Percentiles rank a stretch among this genome's conserved stretches.
Conservation (phyloP, 2,113 vertebrate genomes). For the Crotalus viridis region DNA sequence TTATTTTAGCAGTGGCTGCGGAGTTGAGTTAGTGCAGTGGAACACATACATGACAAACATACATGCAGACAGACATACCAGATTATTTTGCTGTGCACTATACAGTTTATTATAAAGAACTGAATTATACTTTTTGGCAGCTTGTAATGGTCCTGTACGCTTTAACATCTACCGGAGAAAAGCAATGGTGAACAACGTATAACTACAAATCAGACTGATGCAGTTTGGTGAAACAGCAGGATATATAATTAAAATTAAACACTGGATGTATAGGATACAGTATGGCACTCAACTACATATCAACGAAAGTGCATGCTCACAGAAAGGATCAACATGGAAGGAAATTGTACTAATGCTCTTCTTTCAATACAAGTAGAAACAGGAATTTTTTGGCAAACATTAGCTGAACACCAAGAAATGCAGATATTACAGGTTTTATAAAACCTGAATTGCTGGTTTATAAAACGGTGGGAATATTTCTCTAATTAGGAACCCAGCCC, state of each 20-base stretch:
- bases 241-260: not conserved
- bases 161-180: not conserved
- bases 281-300: not conserved
- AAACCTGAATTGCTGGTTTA: not conserved
- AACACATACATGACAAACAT: not conserved
- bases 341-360: not conserved
- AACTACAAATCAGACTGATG: not conserved
- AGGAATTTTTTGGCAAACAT: constrained; percentile 9
- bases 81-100: not conserved
- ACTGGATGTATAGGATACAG: not conserved
- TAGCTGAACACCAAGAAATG: constrained; percentile 12
- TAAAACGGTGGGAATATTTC: not conserved
- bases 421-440: constrained; percentile 15
- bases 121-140: not conserved
- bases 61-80: not conserved
- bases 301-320: not conserved
- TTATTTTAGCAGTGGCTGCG: not conserved
- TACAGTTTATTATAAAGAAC: not conserved
- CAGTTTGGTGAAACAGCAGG: not conserved
- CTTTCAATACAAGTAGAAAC: not conserved
- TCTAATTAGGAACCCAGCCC: constrained; percentile 35
- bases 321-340: not conserved
- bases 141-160: not conserved
- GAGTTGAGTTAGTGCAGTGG: not conserved
- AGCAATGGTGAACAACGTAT: not conserved